phyloP scores from a whole-genome alignment of 2,888 invertebrate genomes.

The Pachydiplax longipennis region DNA sequence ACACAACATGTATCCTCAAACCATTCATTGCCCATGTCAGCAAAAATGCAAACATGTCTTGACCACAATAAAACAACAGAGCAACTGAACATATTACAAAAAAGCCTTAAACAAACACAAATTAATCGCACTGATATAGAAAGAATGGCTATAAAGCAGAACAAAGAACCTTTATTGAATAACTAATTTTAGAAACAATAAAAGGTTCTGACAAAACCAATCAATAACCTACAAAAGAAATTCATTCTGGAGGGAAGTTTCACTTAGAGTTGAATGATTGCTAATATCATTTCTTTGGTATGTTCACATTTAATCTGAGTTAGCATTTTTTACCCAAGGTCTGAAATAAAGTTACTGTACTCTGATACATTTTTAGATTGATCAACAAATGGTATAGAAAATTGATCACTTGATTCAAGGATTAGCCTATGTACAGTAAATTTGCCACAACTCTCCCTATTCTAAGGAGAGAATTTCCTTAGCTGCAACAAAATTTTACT shows the following conservation, averaged over 20 bases:
- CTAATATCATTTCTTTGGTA: conserved; percentile 35
- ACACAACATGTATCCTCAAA: background rate
- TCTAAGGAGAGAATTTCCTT: background rate
- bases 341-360: background rate
- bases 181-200: background rate
- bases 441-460: background rate
- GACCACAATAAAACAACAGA: background rate
- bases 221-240: background rate
- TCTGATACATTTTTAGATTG: background rate
- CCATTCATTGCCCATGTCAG: background rate
- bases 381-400: background rate
- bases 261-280: background rate
- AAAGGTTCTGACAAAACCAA: background rate
- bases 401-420: background rate
- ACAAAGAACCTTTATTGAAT: background rate
- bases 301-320: background rate
- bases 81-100: background rate
- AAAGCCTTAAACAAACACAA: background rate
- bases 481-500: background rate
- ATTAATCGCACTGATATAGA: background rate
- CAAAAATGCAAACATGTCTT: background rate
- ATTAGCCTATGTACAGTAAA: background rate
- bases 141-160: background rate
- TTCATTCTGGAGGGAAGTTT: background rate
- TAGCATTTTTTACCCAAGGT: background rate